Evolutionary conservation across 2,113 vertebrate species (phyloP).

Genomic region (Pituophis catenifer): DNA sequence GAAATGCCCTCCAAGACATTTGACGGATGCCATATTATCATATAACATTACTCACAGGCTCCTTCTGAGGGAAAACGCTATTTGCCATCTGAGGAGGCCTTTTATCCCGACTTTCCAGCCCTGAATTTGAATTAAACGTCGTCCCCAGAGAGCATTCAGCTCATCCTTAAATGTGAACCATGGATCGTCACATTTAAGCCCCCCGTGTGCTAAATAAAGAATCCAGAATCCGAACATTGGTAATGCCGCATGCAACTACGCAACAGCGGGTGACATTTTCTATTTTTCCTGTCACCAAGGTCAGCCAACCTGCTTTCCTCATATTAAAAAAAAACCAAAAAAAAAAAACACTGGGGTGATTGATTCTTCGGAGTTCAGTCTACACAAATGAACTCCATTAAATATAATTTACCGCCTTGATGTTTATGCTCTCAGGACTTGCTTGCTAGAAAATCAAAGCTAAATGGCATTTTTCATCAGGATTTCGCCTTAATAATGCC

Average conservation of each 20-base stretch:
- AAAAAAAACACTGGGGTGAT: neutral
- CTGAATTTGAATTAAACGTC: neutral
- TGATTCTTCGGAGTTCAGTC: slow-evolving; percentile 22
- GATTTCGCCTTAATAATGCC: slow-evolving; percentile 54
- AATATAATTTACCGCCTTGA: slow-evolving; percentile 38
- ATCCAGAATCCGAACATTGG: neutral
- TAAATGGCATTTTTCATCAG: slow-evolving; percentile 59
- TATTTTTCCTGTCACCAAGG: slow-evolving; percentile 3
- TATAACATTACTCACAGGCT: neutral
- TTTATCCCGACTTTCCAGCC: neutral
- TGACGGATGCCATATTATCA: neutral
- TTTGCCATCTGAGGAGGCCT: neutral
- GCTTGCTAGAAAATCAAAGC: slow-evolving; percentile 46
- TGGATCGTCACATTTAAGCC: neutral
- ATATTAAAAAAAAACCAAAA: neutral
- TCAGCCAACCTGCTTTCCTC: slow-evolving; percentile 4
- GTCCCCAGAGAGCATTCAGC: neutral
- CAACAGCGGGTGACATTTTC: neutral
- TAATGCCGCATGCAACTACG: neutral
- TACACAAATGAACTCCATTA: slow-evolving; percentile 44
- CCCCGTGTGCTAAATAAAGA: neutral
- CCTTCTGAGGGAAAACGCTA: neutral
- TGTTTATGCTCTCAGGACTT: slow-evolving; percentile 43
- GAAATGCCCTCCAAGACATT: neutral
- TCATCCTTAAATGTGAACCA: neutral